phyloP scores from a whole-genome alignment of 2,797 vertebrate genomes.

The Sarcoramphus papa region DNA sequence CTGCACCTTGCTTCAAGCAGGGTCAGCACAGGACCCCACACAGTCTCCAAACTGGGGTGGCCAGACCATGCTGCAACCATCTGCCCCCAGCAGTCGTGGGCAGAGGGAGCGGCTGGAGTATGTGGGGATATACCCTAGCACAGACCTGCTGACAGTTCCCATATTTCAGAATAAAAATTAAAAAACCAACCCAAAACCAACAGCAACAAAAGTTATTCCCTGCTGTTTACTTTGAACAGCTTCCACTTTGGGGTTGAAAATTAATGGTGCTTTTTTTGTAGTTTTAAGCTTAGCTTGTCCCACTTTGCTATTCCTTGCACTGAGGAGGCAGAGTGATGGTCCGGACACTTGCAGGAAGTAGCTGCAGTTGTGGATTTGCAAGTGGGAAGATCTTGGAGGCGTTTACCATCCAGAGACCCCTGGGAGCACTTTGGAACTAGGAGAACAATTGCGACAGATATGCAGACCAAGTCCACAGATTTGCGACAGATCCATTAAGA shows the following conservation, averaged over 20 bases:
- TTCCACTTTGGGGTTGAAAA: not conserved
- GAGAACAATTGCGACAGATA: not conserved
- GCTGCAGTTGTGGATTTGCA: not conserved
- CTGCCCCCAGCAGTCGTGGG: accelerated
- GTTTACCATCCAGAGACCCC: not conserved
- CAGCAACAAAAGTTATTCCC: not conserved
- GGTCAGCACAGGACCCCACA: not conserved
- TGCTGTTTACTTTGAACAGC: not conserved
- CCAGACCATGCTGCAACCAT: not conserved
- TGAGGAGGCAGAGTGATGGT: not conserved
- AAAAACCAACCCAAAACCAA: not conserved
- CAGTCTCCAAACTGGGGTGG: not conserved
- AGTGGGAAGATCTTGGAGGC: not conserved
- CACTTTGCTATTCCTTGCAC: not conserved
- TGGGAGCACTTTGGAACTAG: not conserved
- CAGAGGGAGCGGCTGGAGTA: not conserved
- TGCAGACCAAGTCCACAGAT: not conserved
- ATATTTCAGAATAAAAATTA: not conserved
- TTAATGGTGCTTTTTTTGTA: not conserved
- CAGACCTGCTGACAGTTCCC: too few species aligned
- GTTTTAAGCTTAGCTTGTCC: not conserved
- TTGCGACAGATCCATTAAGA: not conserved
- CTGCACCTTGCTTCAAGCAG: accelerated
- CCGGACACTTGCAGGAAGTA: not conserved
- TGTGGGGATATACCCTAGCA: accelerated